Percentiles rank a stretch among this genome's conserved stretches.
Evolutionary conservation across 2,113 vertebrate species (phyloP).

Genomic region (Sylvilagus bachmani): DNA sequence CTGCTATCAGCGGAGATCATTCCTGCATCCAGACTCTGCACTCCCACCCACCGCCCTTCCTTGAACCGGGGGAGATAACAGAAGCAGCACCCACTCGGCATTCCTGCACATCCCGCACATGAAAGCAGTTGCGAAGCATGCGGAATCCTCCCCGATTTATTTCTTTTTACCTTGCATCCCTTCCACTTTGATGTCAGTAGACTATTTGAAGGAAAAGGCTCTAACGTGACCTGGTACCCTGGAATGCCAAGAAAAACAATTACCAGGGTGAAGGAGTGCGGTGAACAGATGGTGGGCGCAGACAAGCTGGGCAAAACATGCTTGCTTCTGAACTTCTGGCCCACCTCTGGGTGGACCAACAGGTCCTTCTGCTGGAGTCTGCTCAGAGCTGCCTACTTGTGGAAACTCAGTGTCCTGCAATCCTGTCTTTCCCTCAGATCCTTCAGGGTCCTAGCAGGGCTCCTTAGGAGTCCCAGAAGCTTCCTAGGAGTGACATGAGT

Average conservation of each 20-base stretch:
- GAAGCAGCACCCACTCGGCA: slow-evolving; percentile 49
- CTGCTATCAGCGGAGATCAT: slow-evolving; percentile 66
- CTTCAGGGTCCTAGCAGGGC: neutral
- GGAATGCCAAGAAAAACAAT: slow-evolving; percentile 76
- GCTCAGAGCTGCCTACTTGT: neutral
- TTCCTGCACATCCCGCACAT: slow-evolving; percentile 76
- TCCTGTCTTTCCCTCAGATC: neutral
- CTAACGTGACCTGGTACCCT: slow-evolving; percentile 64
- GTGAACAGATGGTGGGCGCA: neutral
- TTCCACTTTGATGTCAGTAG: slow-evolving; percentile 81
- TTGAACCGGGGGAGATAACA: slow-evolving; percentile 16
- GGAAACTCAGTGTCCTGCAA: neutral
- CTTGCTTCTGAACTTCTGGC: neutral
- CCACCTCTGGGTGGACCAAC: neutral
- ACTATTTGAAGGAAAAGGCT: slow-evolving; percentile 50
- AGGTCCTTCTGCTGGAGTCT: neutral
- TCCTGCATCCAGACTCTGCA: neutral
- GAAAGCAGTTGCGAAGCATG: slow-evolving; percentile 68
- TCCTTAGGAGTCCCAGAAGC: neutral
- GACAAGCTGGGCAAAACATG: accelerated
- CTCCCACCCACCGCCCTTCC: slow-evolving; percentile 72
- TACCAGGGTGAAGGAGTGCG: neutral
- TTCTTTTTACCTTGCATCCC: slow-evolving; percentile 68
- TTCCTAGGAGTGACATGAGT: neutral
- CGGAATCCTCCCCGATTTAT: slow-evolving; percentile 67